Percentiles rank a stretch among this genome's conserved stretches.
Conservation (phyloP, 2,113 vertebrate species). For the Machaerirhynchus nigripectus region DNA sequence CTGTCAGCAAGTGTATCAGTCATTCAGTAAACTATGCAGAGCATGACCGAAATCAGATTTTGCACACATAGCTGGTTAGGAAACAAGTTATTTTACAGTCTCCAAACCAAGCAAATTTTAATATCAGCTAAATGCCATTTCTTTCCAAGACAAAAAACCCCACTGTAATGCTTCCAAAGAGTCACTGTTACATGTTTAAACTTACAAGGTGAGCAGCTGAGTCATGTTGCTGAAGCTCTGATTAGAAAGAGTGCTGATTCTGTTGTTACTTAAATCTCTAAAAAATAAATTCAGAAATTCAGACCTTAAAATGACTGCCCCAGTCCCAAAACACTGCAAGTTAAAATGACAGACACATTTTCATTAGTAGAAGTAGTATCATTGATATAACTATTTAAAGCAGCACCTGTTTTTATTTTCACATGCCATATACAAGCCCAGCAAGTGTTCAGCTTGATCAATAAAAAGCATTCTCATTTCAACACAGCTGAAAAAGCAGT, state of each 20-base stretch:
- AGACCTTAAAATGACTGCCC: neutral
- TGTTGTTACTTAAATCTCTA: constrained; percentile 99
- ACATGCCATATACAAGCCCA: neutral
- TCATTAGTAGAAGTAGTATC: neutral
- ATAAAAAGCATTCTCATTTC: constrained; percentile 8
- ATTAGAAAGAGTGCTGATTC: constrained; percentile 98
- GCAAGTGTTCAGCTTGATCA: neutral
- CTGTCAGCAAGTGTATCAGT: neutral
- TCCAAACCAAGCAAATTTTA: constrained; percentile 13
- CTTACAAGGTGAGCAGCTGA: constrained; percentile 98
- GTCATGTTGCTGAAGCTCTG: constrained; percentile 99
- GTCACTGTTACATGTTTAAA: constrained; percentile 49
- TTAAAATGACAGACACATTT: constrained; percentile 16
- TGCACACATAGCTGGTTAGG: neutral
- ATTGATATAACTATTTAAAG: neutral
- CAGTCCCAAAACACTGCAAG: neutral
- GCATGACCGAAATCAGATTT: neutral
- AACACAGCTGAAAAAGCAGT: neutral
- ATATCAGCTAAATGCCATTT: neutral
- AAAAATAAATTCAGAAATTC: constrained; percentile 71
- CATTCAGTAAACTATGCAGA: neutral
- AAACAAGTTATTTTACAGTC: constrained; percentile 1
- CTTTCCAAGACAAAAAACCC: neutral
- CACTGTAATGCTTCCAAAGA: neutral
- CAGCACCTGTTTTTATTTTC: neutral